Evolutionary conservation across 2,113 vertebrate species (phyloP).

Genomic region (Percina caprodes): DNA sequence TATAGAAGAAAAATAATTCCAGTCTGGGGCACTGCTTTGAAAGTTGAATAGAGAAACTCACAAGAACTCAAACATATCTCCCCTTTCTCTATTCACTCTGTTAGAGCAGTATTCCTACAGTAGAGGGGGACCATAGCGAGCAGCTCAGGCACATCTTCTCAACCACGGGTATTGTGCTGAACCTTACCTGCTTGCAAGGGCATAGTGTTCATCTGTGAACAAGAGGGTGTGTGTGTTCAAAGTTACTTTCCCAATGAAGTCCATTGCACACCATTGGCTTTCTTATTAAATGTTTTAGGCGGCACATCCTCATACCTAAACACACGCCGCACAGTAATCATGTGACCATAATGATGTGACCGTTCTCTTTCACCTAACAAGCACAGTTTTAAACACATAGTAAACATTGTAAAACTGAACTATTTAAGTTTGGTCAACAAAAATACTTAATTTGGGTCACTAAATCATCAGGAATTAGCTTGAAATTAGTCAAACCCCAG

Average conservation of each 20-base stretch:
- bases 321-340: too few species aligned
- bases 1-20: background rate
- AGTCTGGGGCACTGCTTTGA: slow-evolving; percentile 20
- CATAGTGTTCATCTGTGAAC: background rate
- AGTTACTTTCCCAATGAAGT: background rate
- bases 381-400: too few species aligned
- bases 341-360: too few species aligned
- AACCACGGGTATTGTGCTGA: background rate
- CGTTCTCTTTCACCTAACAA: too few species aligned
- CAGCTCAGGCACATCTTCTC: background rate
- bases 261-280: background rate
- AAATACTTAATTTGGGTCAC: too few species aligned
- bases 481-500: too few species aligned
- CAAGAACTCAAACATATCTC: slow-evolving; percentile 31
- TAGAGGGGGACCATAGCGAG: background rate
- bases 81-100: slow-evolving; percentile 1
- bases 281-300: slow-evolving; percentile 1
- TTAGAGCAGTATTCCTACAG: background rate
- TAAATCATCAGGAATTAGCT: too few species aligned
- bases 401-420: too few species aligned
- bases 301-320: too few species aligned
- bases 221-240: background rate
- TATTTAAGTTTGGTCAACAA: too few species aligned
- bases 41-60: slow-evolving; percentile 26
- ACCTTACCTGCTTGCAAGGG: background rate